phyloP scores from a whole-genome alignment of 2,113 vertebrate species.

The Clarias magur region DNA sequence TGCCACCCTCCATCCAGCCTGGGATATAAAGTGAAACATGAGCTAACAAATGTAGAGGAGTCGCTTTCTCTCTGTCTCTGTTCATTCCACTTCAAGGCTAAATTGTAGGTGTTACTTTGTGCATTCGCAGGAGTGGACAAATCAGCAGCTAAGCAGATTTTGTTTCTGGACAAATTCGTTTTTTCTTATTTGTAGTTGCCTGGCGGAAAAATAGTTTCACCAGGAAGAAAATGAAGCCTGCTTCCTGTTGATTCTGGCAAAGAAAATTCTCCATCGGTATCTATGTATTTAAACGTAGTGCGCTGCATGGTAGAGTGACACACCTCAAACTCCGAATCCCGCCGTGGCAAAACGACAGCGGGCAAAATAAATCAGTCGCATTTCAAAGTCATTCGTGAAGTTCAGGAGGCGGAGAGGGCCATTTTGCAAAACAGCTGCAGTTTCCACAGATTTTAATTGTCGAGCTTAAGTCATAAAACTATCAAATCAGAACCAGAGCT shows the following conservation, averaged over 20 bases:
- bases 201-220: neutral
- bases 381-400: no score
- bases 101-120: neutral
- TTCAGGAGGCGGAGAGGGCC: no score
- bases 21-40: conserved; percentile 35
- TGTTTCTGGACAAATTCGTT: neutral
- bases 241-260: neutral
- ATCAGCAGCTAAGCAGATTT: conserved; percentile 3
- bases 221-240: neutral
- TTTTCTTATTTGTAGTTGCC: neutral
- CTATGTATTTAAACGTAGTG: neutral
- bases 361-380: no score
- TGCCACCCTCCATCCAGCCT: conserved; percentile 41
- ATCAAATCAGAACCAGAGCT: no score
- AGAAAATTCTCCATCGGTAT: neutral
- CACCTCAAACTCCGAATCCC: neutral
- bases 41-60: conserved; percentile 38
- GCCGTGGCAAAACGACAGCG: no score
- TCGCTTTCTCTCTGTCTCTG: neutral
- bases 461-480: no score
- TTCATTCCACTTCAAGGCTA: neutral
- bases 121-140: neutral
- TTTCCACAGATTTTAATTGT: no score
- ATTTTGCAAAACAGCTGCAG: no score
- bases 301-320: neutral